phyloP scores from a whole-genome alignment of 2,113 vertebrate species.

The Condylura cristata region DNA sequence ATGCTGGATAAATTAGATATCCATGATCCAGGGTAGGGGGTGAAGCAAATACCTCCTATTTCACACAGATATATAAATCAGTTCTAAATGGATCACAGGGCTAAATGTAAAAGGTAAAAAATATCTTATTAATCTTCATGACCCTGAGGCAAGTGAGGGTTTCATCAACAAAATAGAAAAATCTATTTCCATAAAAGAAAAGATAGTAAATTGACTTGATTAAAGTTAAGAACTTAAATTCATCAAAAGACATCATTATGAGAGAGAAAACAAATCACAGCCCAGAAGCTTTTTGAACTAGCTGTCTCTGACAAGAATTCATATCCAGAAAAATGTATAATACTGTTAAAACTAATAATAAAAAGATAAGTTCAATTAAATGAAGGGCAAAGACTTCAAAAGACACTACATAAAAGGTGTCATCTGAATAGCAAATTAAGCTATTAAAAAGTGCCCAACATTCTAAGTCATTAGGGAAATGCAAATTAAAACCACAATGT shows the following conservation, averaged over 20 bases:
- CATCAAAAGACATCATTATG: not conserved
- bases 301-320: not conserved
- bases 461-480: not conserved
- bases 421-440: not conserved
- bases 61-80: constrained; percentile 5
- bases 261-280: constrained; percentile 1
- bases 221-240: not conserved
- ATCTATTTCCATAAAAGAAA: not conserved
- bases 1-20: not conserved
- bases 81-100: not conserved
- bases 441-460: not conserved
- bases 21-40: too few relatives aligned
- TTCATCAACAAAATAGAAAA: constrained; percentile 11
- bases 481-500: not conserved
- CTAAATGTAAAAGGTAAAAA: not conserved
- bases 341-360: not conserved
- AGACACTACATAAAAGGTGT: not conserved
- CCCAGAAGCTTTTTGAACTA: not conserved
- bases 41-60: not conserved
- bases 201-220: not conserved
- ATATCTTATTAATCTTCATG: not conserved
- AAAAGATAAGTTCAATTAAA: constrained; percentile 37
- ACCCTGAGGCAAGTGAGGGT: not conserved
- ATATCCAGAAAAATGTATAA: not conserved
- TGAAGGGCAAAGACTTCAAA: not conserved